Percentiles rank a stretch among this genome's conserved stretches.
Evolutionary conservation across 2,113 vertebrate species (phyloP).

Genomic region (Anoura caudifer): DNA sequence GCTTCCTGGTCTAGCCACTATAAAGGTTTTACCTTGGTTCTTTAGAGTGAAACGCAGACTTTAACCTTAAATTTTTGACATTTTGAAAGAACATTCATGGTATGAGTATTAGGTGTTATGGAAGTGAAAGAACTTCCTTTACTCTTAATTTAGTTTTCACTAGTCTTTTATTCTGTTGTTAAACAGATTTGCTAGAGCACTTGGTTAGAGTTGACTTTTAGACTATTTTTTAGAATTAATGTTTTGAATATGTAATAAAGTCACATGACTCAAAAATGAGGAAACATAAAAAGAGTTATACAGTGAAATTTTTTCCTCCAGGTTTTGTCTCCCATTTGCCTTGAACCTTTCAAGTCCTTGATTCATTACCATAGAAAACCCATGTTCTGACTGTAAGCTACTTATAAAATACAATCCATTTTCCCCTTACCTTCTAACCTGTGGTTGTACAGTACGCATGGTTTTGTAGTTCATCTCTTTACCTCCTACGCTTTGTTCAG

Average conservation of each 20-base stretch:
- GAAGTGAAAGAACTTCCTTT: not conserved
- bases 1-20: not conserved
- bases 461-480: not conserved
- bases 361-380: not conserved
- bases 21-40: conserved; percentile 10
- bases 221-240: not conserved
- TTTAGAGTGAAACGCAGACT: not conserved
- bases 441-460: not conserved
- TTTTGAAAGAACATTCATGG: not conserved
- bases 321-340: not conserved
- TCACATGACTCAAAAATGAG: not conserved
- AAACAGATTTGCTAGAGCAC: not conserved
- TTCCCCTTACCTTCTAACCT: not conserved
- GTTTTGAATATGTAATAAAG: not conserved
- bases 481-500: not conserved
- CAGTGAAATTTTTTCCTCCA: not conserved
- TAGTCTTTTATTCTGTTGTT: not conserved
- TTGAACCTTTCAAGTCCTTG: not conserved
- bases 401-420: not conserved
- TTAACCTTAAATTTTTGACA: not conserved
- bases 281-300: not conserved
- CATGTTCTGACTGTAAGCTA: not conserved
- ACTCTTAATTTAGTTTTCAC: not conserved
- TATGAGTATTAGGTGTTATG: not conserved
- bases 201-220: not conserved